Conservation (phyloP, 37 sponge, comb jelly and placozoan genomes). For the Aphrocallistes beatrix region DNA sequence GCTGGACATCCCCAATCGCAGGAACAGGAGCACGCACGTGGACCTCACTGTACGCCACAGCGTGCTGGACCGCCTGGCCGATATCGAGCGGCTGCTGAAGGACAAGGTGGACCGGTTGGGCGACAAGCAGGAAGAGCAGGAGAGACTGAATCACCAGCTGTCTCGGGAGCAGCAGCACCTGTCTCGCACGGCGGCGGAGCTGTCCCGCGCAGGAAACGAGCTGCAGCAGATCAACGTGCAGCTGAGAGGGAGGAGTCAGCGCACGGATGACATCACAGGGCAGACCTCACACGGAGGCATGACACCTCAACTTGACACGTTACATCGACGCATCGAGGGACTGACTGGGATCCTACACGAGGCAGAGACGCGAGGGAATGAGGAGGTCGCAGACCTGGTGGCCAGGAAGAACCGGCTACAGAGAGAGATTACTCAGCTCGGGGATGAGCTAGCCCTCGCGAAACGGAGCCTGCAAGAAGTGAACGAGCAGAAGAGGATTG, state of each 20-base stretch:
- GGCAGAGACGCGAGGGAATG: not conserved
- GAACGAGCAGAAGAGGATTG: not conserved
- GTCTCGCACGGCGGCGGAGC: not conserved
- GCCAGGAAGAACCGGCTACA: not conserved
- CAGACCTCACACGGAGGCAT: constrained; percentile 14
- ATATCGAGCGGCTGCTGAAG: constrained; percentile 18
- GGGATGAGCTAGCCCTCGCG: not conserved
- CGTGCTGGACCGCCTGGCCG: constrained; percentile 10
- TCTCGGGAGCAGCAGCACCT: not conserved
- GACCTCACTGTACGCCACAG: not conserved
- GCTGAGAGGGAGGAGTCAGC: not conserved
- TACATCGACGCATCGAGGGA: not conserved
- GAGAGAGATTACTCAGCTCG: not conserved
- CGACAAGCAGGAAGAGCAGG: not conserved
- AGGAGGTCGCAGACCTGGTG: not conserved
- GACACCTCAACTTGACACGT: not conserved
- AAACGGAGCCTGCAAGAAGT: not conserved
- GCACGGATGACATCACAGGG: not conserved
- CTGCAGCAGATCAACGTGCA: constrained; percentile 9
- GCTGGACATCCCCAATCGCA: not conserved
- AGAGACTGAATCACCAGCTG: not conserved
- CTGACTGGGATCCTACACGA: not conserved
- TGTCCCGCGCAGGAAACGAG: not conserved
- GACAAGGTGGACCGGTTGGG: not conserved
- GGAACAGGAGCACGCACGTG: not conserved